Conservation (phyloP, 2,888 invertebrate species). For the Athalia circularis region DNA sequence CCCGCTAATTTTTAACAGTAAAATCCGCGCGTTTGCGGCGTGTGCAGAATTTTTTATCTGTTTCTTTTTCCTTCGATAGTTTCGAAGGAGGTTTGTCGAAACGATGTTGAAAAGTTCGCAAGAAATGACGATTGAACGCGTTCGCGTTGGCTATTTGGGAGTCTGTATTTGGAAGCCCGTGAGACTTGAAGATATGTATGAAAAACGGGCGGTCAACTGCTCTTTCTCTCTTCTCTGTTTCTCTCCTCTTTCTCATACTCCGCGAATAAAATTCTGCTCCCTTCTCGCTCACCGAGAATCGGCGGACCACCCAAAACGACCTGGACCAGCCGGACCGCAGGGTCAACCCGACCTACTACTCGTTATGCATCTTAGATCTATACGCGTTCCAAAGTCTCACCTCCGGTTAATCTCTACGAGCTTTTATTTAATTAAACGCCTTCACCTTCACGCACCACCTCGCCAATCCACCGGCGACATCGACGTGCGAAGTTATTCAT, state of each 20-base stretch:
- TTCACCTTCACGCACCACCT: conserved; percentile 52
- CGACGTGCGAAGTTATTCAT: too few relatives aligned
- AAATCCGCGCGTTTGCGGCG: too few relatives aligned
- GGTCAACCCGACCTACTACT: conserved; percentile 64
- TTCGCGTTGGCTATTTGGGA: conserved; percentile 20
- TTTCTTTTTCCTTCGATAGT: not conserved
- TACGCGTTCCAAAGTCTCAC: conserved; percentile 62
- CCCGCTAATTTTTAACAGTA: too few relatives aligned
- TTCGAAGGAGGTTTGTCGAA: conserved; percentile 62
- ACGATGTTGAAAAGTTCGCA: conserved; percentile 64
- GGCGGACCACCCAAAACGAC: conserved; percentile 72
- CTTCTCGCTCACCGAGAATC: conserved; percentile 49
- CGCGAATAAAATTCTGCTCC: too few relatives aligned
- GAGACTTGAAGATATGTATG: too few relatives aligned
- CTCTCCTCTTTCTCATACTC: too few relatives aligned
- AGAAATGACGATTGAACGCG: conserved; percentile 68
- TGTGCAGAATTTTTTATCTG: not conserved
- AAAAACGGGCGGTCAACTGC: too few relatives aligned
- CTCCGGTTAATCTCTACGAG: conserved; percentile 73
- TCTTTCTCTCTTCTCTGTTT: too few relatives aligned
- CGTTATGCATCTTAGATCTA: conserved; percentile 74
- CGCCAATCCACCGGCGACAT: not conserved
- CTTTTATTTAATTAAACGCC: conserved; percentile 74
- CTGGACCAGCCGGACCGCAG: conserved; percentile 58
- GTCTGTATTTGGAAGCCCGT: conserved; percentile 28